Evolutionary conservation across 2,113 vertebrate species (phyloP).

Genomic region (Solenodon paradoxus): DNA sequence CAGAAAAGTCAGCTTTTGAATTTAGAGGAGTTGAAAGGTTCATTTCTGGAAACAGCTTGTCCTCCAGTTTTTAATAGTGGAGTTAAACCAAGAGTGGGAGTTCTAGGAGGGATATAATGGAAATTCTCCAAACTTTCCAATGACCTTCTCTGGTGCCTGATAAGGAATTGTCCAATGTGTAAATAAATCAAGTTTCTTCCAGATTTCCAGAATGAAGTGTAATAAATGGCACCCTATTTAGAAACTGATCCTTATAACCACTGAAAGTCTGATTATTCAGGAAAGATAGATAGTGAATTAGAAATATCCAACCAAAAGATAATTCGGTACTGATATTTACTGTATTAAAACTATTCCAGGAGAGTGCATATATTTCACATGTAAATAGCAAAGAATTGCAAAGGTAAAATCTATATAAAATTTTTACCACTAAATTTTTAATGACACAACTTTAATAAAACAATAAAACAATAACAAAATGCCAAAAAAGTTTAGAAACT

Average conservation of each 20-base stretch:
- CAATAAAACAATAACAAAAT: neutral
- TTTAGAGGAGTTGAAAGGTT: conserved; percentile 58
- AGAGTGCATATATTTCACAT: neutral
- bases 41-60: conserved; percentile 64
- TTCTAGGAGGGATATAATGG: neutral
- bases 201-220: neutral
- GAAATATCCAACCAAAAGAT: neutral
- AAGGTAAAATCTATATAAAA: neutral
- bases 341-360: neutral
- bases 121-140: conserved; percentile 20
- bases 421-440: no score
- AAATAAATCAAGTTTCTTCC: conserved; percentile 27
- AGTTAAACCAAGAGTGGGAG: conserved; percentile 47
- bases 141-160: conserved; percentile 24
- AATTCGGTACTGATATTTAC: neutral
- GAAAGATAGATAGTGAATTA: neutral
- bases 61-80: conserved; percentile 60
- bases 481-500: neutral
- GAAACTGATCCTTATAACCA: neutral
- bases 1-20: conserved; percentile 54
- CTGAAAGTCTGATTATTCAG: conserved; percentile 9
- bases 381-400: neutral
- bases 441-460: no score
- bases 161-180: neutral
- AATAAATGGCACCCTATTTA: conserved; percentile 19